Evolutionary conservation across 2,888 invertebrate genomes (phyloP), one percentile per base, ranked within the genome.

Genomic region (Mechanitis mazaeus): DNA sequence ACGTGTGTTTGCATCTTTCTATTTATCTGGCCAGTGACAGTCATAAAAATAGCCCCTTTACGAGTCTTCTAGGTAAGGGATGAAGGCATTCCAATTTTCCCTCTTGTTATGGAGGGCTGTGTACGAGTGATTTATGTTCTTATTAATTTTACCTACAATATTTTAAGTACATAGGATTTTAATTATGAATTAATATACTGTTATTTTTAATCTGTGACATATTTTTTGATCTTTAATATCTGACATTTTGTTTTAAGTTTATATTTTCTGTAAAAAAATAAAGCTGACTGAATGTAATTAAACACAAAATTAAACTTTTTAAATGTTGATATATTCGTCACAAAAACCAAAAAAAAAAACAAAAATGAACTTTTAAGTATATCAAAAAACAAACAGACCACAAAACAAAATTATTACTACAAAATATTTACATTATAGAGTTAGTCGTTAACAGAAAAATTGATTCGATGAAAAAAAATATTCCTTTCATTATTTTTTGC

Each of bases 31-130:
- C 28, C 50, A 31, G 50, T 50, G 88, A 85, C 87, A 87, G 84
- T 87, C 87, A 88, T 90, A 90, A 90, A 90, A 90, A 90, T 90
- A 88, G 88, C 87, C 88, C 88, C 88, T 86, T 87, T 83, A 87
- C 87, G 85, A 87, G 86, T 87, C 87, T 87, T 86, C 86, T 84
- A 79, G 83, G 85, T 85, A 63, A 64, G 68, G 69, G 70, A 66
- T 65, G 69, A 68, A 67, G 68, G 84, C 81, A 84, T 85, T 86
- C 85, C 85, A 85, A 87, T 85, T 85, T 87, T 82, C 81, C 80
- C 85, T 84, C 85, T 85, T 78, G 84, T 85, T 85, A 85, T 78
- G 66, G 68, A 28, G 47, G 47, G 31, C 31, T 50, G 31, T 50
- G 31, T 50, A 50, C 31, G 31, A 31, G 4, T 50, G 50, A 50